A percentile compares a stretch with the other conserved stretches of the same genome.
Evolutionary conservation across 2,888 invertebrate species (phyloP).

Genomic region (Eledona agricola): DNA sequence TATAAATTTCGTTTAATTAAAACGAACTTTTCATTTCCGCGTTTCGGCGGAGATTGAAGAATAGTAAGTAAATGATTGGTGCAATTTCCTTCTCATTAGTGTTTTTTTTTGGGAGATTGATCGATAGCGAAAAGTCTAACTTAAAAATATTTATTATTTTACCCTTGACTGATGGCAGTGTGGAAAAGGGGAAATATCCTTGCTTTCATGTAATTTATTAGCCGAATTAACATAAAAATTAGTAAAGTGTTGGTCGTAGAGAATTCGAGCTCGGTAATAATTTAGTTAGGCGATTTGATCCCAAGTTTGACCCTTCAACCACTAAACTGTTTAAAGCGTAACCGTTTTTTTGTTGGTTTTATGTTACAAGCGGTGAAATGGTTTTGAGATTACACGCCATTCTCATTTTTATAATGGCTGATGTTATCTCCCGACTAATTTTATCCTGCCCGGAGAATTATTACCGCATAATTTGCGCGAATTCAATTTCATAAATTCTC

Average conservation of each 20-base stretch:
- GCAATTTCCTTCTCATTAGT: slow-evolving; percentile 50
- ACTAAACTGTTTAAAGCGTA: slow-evolving; percentile 17
- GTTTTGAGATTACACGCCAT: too few relatives aligned
- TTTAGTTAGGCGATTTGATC: slow-evolving; percentile 9
- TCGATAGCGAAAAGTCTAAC: too few relatives aligned
- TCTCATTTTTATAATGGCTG: slow-evolving; percentile 7
- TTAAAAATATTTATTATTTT: too few relatives aligned
- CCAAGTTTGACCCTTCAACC: slow-evolving; percentile 14
- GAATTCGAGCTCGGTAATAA: too few relatives aligned
- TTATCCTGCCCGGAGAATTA: slow-evolving; percentile 9
- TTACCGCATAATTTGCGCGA: slow-evolving; percentile 7
- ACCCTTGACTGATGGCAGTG: too few relatives aligned
- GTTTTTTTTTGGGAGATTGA: slow-evolving; percentile 43
- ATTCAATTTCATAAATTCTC: slow-evolving; percentile 7
- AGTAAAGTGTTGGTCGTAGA: too few relatives aligned
- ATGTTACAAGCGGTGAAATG: too few relatives aligned
- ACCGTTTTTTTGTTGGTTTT: too few relatives aligned
- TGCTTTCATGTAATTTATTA: too few relatives aligned
- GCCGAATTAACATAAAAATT: too few relatives aligned
- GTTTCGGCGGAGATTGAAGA: slow-evolving; percentile 44
- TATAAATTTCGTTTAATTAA: slow-evolving; percentile 18
- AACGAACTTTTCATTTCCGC: slow-evolving; percentile 22
- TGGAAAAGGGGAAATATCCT: too few relatives aligned
- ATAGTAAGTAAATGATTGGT: slow-evolving; percentile 49
- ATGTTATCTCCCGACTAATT: slow-evolving; percentile 5